Evolutionary conservation across 1,140 invertebrate genomes (phyloP), one percentile per base, ranked within the genome.

Genomic region (Bombus balteatus): DNA sequence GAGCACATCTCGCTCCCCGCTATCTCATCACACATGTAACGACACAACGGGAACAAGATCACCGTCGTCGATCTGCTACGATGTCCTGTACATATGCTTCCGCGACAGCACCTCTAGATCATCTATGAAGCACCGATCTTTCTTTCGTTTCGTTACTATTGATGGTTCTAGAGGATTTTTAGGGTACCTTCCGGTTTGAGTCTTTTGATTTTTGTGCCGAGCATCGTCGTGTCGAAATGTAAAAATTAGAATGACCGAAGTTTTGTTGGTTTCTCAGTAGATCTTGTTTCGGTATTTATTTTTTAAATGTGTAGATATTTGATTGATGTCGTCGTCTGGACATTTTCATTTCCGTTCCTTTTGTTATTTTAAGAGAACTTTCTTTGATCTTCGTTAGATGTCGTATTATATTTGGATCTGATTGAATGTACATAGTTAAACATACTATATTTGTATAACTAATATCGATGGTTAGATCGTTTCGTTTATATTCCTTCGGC

Each of bases 1-100:
- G 18, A 96, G 96, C 86, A 97, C 97, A n/a, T 97, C 97, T 65
- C 95, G 96, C 88, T 97, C 96, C 62, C 96, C 96, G 87, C 96
- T 96, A 68, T 98, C 97, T 84, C 97, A 98, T 95, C 97, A 98
- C 91, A 97, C 97, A 95, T 98, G 97, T 98, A 98, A 97, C 86
- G 85, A 84, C 65, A 87, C 62, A 77, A 72, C 77, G 73, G 66
- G 74, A 81, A 75, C 85, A 79, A 76, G 85, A 78, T 91, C 84
- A 65, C 87, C 87, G 71, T 89, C 85, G 82, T 86, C 85, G 87
- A 88, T 90, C 85, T 84, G 88, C 89, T 86, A 83, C 87, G 74
- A 72, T 93, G 84, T 90, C 85, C 77, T 94, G 93, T 94, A 94
- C 76, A 95, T 94, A 94, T 77, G 93, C 93, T 94, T 93, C 68